Evolutionary conservation across 2,888 invertebrate species (phyloP).

Genomic region (Phoenoteleia sp.): DNA sequence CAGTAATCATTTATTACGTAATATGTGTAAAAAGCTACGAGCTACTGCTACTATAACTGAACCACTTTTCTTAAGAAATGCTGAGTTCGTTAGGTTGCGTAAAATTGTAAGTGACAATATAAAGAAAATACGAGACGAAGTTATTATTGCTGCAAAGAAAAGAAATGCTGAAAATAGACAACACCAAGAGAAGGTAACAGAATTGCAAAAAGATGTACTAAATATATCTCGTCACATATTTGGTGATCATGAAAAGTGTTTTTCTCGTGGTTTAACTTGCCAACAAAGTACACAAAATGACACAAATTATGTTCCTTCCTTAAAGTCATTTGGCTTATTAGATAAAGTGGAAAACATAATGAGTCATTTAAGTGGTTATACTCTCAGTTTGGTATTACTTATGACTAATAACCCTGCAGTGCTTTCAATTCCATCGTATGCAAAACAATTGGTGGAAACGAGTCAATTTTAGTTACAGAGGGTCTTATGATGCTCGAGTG

Average conservation of each 20-base stretch:
- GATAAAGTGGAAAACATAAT: background rate
- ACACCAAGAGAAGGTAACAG: background rate
- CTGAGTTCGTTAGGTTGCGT: background rate
- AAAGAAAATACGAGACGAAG: conserved; percentile 5
- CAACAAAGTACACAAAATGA: background rate
- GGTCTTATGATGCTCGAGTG: conserved; percentile 32
- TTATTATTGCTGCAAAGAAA: background rate
- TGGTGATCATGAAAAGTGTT: conserved; percentile 31
- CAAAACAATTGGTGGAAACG: conserved; percentile 53
- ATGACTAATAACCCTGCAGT: conserved; percentile 50
- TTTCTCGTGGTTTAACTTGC: background rate
- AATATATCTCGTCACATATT: conserved; percentile 43
- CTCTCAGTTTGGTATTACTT: conserved; percentile 31
- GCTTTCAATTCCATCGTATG: conserved; percentile 43
- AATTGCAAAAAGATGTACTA: conserved; percentile 4
- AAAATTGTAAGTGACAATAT: background rate
- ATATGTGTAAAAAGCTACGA: conserved; percentile 48
- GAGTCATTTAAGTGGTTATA: conserved; percentile 4
- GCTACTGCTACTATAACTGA: background rate
- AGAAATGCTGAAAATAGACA: background rate
- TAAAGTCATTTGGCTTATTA: conserved; percentile 12
- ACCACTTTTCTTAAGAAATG: background rate
- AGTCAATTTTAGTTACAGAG: conserved; percentile 17
- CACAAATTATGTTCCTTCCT: background rate
- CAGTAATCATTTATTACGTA: conserved; percentile 41